Conservation (phyloP, 2,797 vertebrate genomes). For the Silurus lanzhouensis region DNA sequence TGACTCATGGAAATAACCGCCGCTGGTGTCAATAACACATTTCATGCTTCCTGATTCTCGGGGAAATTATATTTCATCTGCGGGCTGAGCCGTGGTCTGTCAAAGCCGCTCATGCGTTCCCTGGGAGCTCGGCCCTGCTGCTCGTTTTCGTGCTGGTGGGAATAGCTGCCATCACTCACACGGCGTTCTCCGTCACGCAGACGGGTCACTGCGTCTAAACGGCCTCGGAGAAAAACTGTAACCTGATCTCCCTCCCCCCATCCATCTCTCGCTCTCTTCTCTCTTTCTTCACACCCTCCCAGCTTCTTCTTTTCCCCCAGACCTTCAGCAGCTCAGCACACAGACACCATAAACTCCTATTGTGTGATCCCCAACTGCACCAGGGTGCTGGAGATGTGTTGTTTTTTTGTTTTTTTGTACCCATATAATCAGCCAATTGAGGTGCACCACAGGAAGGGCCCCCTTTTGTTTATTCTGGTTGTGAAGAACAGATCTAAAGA, state of each 20-base stretch:
- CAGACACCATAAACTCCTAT: neutral
- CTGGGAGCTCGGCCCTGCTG: constrained; percentile 54
- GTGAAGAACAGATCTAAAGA: constrained; percentile 13
- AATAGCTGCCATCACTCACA: constrained; percentile 61
- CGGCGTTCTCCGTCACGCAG: constrained; percentile 60
- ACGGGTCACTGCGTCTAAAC: constrained; percentile 60
- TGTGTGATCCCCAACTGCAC: neutral
- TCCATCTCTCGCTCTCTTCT: neutral
- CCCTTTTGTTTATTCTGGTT: constrained; percentile 33
- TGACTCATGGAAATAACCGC: constrained; percentile 51
- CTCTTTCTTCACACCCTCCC: neutral
- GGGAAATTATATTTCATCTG: constrained; percentile 54
- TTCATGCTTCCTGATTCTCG: constrained; percentile 56
- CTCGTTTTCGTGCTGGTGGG: constrained; percentile 52
- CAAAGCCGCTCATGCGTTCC: constrained; percentile 53
- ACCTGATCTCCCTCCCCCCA: constrained; percentile 8
- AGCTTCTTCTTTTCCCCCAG: neutral
- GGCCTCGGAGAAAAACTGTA: constrained; percentile 51
- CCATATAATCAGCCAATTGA: constrained; percentile 23
- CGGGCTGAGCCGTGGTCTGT: constrained; percentile 52
- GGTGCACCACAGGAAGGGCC: constrained; percentile 21
- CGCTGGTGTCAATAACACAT: constrained; percentile 58
- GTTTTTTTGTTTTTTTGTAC: no score
- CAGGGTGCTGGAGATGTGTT: neutral
- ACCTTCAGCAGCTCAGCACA: constrained; percentile 9